Evolutionary conservation across 1,140 invertebrate genomes (phyloP).

Genomic region (Apis florea): DNA sequence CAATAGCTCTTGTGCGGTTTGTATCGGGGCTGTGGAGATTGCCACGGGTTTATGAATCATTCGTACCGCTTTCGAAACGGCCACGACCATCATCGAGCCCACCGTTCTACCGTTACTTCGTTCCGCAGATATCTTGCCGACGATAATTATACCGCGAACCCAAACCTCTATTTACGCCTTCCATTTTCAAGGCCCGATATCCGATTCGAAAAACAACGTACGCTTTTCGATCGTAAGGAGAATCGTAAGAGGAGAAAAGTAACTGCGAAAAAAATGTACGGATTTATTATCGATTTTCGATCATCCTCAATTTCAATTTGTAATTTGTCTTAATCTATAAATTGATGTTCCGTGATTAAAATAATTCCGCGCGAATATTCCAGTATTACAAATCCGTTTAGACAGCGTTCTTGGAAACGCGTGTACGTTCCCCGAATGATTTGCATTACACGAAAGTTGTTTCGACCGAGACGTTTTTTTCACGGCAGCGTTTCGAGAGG

Average conservation of each 20-base stretch:
- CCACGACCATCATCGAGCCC: neutral
- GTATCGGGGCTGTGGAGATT: constrained; percentile 23
- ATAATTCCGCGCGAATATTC: neutral
- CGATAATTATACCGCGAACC: neutral
- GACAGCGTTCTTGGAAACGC: neutral
- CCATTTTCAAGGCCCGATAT: neutral
- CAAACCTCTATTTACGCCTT: neutral
- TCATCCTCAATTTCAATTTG: no score
- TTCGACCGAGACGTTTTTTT: neutral
- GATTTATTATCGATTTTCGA: no score
- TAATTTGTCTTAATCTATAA: no score
- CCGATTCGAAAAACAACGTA: neutral
- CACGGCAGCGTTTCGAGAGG: no score
- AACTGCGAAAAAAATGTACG: no score
- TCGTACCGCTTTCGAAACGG: constrained; percentile 38
- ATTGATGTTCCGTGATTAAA: neutral
- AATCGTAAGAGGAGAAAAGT: no score
- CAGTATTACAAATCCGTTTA: neutral
- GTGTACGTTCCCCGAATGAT: constrained; percentile 3
- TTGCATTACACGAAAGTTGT: constrained; percentile 33
- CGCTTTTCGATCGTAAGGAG: no score
- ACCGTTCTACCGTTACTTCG: neutral
- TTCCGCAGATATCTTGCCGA: neutral
- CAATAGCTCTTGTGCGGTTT: constrained; percentile 55
- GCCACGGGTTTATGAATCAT: constrained; percentile 60